Base-by-base conservation (phyloP, 1,140 invertebrate genomes). In the Drosophila novamexicana region DNA sequence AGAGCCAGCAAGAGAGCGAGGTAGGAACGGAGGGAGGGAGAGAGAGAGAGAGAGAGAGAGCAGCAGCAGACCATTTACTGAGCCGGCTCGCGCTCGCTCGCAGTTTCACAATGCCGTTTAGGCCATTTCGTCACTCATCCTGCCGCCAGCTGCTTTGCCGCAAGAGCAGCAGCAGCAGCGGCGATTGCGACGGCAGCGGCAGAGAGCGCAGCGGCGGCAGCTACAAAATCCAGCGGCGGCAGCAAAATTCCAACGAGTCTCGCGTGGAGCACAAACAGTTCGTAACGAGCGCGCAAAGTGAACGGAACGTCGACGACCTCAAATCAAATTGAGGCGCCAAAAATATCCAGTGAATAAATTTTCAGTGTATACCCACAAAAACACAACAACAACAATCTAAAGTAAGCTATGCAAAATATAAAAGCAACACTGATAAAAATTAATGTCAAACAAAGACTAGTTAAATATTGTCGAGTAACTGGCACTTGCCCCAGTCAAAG, bases 121-220 rank as follows among this genome's bases (percentile, higher is more conserved):
- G 71, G 75, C 71, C 54, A 77, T 89, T 89, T 89, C 84, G 77
- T 89, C 84, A 89, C 78, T 78, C 84, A 90, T 89, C 84, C 85
- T 88, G 79, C 49, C 47, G 42, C 56, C 79, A 65, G 73, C 80
- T 53, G 44, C 14, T 45, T 50, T 9, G 59, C 37, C 44, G 50
- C 56, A 5, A 29, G 22, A 29, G 22, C 22, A 50, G 59, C 50
- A 18, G 53, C 79, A 34, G 61, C 63, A 45, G 58, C 63, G 49
- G 34, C 18, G 22, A 14, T 34, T 22, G 6, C 44, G 44, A 18
- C 50, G 29, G 16, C 50, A 34, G 68, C 63, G 7, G 44, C 52
- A 54, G 10, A 29, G 52, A 47, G 37, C 64, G 49, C 47, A 14
- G 58, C 62, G 14, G 44, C 74, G 61, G 64, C 70, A 62, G 50